Percentiles rank a stretch among this genome's conserved stretches.
Evolutionary conservation across 2,888 invertebrate species (phyloP).

Genomic region (Cheilosia variabilis): DNA sequence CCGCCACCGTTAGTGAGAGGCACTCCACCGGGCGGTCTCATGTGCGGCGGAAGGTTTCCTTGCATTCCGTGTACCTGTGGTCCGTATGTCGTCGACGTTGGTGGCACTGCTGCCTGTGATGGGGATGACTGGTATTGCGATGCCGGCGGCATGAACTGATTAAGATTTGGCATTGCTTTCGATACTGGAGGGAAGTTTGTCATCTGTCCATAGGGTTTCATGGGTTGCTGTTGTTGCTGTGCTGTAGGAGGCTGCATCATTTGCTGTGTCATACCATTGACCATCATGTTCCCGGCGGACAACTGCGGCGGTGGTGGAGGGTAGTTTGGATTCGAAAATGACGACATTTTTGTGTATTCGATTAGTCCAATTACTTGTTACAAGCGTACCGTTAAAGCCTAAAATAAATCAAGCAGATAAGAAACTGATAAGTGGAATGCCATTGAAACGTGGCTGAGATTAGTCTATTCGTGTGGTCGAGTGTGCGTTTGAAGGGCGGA

Average conservation of each 20-base stretch:
- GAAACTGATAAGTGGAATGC: slow-evolving; percentile 29
- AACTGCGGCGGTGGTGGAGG: slow-evolving; percentile 72
- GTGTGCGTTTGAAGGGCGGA: slow-evolving; percentile 11
- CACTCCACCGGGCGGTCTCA: slow-evolving; percentile 77
- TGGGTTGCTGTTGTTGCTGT: slow-evolving; percentile 73
- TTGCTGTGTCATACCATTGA: slow-evolving; percentile 78
- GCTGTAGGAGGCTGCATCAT: slow-evolving; percentile 56
- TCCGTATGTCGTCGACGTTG: slow-evolving; percentile 47
- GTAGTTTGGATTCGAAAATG: slow-evolving; percentile 77
- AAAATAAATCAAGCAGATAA: slow-evolving; percentile 17
- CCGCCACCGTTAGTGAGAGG: slow-evolving; percentile 78
- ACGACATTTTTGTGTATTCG: slow-evolving; percentile 76
- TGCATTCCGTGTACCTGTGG: slow-evolving; percentile 65
- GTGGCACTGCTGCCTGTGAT: slow-evolving; percentile 15
- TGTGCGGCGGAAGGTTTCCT: slow-evolving; percentile 78
- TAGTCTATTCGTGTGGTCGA: neutral
- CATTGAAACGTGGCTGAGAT: slow-evolving; percentile 25
- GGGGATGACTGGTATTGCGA: slow-evolving; percentile 36
- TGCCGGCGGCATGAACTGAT: slow-evolving; percentile 77
- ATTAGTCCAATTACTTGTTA: slow-evolving; percentile 62
- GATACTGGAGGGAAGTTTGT: slow-evolving; percentile 77
- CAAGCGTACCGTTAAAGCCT: slow-evolving; percentile 57
- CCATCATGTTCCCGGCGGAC: slow-evolving; percentile 74
- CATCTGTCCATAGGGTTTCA: slow-evolving; percentile 75
- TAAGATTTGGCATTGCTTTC: slow-evolving; percentile 70